Evolutionary conservation across 2,797 vertebrate genomes (phyloP), one percentile per base, ranked within the genome.

Genomic region (Chaunax sp.): DNA sequence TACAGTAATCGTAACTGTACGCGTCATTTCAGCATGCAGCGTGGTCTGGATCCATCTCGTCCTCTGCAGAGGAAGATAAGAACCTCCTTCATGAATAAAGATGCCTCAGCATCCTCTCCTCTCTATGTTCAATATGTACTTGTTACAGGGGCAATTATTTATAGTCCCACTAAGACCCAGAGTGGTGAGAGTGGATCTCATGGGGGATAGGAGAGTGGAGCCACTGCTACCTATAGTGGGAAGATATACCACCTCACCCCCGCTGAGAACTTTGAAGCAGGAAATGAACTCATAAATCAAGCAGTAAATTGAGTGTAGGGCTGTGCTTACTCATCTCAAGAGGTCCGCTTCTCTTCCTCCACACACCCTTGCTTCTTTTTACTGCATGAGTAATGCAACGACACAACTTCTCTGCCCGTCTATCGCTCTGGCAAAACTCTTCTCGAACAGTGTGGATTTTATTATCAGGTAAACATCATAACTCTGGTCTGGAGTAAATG

Each of bases 231-330:
- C 87, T 87, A 82, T 82, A 86, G 86, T 61, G 72, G 84, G 78
- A 72, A 87, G 79, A 87, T 87, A 89, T 84, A 89, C 83, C 85
- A 78, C 85, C 83, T 85, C 87, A 77, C 84, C 82, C 86, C 81
- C 71, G 33, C 84, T 77, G 87, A 87, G 89, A 85, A 91, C 71
- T 75, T 79, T 19, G 43, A 40, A 16, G 73, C 86, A 81, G 88
- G 88, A 92, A 89, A 91, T 89, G 88, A 92, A 88, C 78, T 90
- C 85, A 88, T 92, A 90, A 91, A 92, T 92, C 90, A 91, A 85
- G 84, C 86, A 73, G 84, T 78, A 89, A 89, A 92, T 87, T 89
- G 89, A 89, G 87, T 80, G 84, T 80, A 85, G 82, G 84, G 87
- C 86, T 35, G 83, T 44, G 88, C 85, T 92, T 90, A 88, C 85